Base-by-base conservation (phyloP, 2,888 invertebrate species). In the Tuberolachnus salignus region DNA sequence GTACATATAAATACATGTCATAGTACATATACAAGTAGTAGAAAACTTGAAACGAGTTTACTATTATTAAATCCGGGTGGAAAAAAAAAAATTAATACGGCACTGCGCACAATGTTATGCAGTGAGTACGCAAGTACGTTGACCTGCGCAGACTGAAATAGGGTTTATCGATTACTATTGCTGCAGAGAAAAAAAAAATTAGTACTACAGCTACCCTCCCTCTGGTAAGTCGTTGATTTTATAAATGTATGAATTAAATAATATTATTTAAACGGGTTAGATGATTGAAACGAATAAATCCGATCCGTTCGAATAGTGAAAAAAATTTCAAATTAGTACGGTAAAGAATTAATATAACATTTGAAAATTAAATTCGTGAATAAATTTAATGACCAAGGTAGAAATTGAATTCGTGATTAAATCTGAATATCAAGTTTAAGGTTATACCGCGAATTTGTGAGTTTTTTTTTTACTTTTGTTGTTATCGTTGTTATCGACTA, bases 361-460 rank as follows among this genome's bases (percentile, higher is more conserved):
- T 8, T 10, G 19, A 53, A 8, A 19, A 6, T 19, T n/a, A n/a
- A n/a, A 53, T n/a, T n/a, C 8, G 14, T 4, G 19, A 9, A 8
- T n/a, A n/a, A n/a, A 19, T 19, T 53, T 53, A 55, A 21, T 55
- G 9, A 21, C 19, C 19, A n/a, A 44, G 44, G 44, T n/a, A n/a
- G n/a, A 8, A 19, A 6, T 19, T n/a, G 3, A n/a, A 53, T n/a
- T n/a, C 8, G 14, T 4, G 19, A 9, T 1, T n/a, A n/a, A n/a
- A 19, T 19, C 19, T 21, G 1, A 21, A 55, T 21, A 14, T 59
- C n/a, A 34, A 59, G 34, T 75, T 75, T 75, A 66, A 75, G 75
- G 75, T 75, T 75, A 75, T 75, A 75, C 66, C 75, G 75, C 66
- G 75, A 67, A 75, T 67, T 75, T 67, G n/a, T 23, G 23, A 34